A percentile compares a stretch with the other conserved stretches of the same genome.
These are phyloP conservation scores for Atherinomorus stipes DNA, from an alignment of 2,113 vertebrate genomes.

Conservation along the genomic window DNA sequence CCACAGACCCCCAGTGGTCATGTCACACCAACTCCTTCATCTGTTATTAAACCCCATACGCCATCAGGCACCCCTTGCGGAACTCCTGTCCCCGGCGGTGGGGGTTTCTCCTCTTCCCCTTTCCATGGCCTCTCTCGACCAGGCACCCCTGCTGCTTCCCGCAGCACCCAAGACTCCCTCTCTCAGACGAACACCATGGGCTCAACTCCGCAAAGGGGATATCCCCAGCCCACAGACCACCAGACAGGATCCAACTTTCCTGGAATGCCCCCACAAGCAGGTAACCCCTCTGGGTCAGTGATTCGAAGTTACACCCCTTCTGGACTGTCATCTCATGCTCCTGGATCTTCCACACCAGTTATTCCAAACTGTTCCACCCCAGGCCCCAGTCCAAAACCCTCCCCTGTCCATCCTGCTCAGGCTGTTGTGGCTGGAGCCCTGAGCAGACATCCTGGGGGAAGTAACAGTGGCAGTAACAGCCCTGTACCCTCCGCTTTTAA, in stretches of 20 bases:
- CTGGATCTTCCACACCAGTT: conserved; percentile 83
- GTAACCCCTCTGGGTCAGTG: conserved; percentile 84
- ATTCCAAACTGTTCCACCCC: conserved; percentile 75
- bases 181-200: conserved; percentile 81
- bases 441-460: conserved; percentile 76
- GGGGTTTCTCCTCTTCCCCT: conserved; percentile 83
- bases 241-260: conserved; percentile 71
- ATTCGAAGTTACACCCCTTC: conserved; percentile 89
- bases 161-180: conserved; percentile 72
- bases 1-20: conserved; percentile 77
- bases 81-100: conserved; percentile 75
- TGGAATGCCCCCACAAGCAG: conserved; percentile 83
- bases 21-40: conserved; percentile 76
- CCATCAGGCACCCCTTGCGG: conserved; percentile 83
- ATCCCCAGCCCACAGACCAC: conserved; percentile 84
- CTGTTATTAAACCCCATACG: conserved; percentile 84
- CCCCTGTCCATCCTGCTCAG: conserved; percentile 50
- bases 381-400: conserved; percentile 80
- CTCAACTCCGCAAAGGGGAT: conserved; percentile 86
- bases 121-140: conserved; percentile 85
- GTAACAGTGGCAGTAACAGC: conserved; percentile 83
- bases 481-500: conserved; percentile 94
- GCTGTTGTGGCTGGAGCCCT: conserved; percentile 68
- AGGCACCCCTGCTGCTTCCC: conserved; percentile 78
- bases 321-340: conserved; percentile 77